Percentiles rank a stretch among this genome's conserved stretches.
Evolutionary conservation across 1,140 invertebrate species (phyloP).

Genomic region (Phthorimaea operculella): DNA sequence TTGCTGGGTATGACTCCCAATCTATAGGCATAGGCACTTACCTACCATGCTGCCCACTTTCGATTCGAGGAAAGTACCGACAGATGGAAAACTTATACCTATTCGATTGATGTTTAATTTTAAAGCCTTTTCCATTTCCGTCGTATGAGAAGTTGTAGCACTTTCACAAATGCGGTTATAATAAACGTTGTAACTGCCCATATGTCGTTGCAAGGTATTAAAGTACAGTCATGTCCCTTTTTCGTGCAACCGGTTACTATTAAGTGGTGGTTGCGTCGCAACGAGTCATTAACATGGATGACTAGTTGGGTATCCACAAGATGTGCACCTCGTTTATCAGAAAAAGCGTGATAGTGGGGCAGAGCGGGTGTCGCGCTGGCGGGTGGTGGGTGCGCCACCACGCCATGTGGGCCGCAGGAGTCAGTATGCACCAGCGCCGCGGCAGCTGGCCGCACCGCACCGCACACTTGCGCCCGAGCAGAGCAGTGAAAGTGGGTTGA

Average conservation of each 20-base stretch:
- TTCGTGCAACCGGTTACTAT: not conserved
- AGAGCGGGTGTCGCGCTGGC: no score
- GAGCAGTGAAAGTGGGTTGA: slow-evolving; percentile 64
- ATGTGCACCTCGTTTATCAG: not conserved
- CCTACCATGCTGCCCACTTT: no score
- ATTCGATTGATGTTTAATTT: no score
- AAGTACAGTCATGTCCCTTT: no score
- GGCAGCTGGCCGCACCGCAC: slow-evolving; percentile 5
- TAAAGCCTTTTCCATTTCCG: no score
- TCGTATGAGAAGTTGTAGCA: no score
- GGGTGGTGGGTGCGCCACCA: no score
- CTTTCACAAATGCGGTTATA: no score
- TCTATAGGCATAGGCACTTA: not conserved
- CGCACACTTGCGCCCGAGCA: slow-evolving; percentile 17
- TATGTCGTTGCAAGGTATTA: no score
- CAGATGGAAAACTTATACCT: no score
- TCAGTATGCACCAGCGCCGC: not conserved
- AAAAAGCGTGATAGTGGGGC: not conserved
- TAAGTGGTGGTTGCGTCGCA: not conserved
- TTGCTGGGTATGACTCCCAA: not conserved
- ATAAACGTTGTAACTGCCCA: no score
- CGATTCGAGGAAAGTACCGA: no score
- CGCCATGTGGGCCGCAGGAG: not conserved
- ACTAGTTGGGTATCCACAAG: not conserved
- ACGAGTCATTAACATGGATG: not conserved